Percentiles rank a stretch among this genome's conserved stretches.
These are phyloP conservation scores for Mesocentrotus franciscanus DNA, from an alignment of 53 echinoderm and acorn worm species.

Conservation along the genomic window DNA sequence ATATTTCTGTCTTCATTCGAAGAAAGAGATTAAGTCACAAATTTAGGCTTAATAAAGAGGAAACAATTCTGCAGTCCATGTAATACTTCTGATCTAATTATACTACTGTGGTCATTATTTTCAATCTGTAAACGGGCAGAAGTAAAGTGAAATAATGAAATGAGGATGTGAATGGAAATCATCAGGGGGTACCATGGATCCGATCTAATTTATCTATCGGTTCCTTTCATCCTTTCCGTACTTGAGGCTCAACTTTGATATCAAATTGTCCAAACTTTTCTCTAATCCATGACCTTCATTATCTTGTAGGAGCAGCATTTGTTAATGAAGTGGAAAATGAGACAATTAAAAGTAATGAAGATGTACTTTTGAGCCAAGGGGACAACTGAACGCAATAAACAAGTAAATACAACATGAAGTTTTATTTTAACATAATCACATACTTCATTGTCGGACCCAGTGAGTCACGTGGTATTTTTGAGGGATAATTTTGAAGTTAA, in stretches of 20 bases:
- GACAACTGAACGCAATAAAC: not conserved
- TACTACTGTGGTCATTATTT: conserved; percentile 16
- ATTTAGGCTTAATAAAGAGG: not conserved
- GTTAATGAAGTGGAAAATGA: not conserved
- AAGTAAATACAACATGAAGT: not conserved
- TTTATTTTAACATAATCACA: too few species aligned
- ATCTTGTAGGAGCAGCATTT: not conserved
- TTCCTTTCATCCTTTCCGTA: conserved; percentile 35
- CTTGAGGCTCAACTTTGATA: not conserved
- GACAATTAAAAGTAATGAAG: not conserved
- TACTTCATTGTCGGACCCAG: too few species aligned
- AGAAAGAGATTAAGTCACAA: too few species aligned
- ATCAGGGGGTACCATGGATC: not conserved
- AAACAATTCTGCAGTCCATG: not conserved
- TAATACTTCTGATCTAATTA: not conserved
- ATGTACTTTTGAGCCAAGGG: not conserved
- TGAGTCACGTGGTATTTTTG: too few species aligned
- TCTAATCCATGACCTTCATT: conserved; percentile 3
- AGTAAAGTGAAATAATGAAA: not conserved
- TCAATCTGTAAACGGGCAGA: not conserved
- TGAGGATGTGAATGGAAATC: not conserved
- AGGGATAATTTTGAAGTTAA: too few species aligned
- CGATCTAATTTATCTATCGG: conserved; percentile 17
- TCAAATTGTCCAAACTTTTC: not conserved
- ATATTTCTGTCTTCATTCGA: too few species aligned